phyloP scores from a whole-genome alignment of 2,888 invertebrate genomes.

The Choreutis nemorana region DNA sequence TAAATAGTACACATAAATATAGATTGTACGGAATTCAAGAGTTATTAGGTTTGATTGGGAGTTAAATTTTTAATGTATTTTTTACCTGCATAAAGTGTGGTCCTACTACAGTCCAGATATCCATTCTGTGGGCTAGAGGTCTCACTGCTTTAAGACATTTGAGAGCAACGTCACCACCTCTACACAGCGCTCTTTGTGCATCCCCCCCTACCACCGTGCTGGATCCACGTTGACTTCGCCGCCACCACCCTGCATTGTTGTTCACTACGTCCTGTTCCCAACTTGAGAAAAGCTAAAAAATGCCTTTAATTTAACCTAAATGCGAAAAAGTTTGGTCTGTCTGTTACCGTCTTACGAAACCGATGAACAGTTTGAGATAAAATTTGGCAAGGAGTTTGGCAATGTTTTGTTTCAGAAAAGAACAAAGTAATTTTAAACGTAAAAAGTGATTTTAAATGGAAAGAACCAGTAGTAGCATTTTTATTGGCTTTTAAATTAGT shows the following conservation, averaged over 20 bases:
- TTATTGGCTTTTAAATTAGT: too few species aligned
- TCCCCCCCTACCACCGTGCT: slow-evolving; percentile 23
- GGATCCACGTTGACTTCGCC: slow-evolving; percentile 4
- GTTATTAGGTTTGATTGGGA: background rate
- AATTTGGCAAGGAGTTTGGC: too few species aligned
- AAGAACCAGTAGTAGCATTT: too few species aligned
- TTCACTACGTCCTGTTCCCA: slow-evolving; percentile 41
- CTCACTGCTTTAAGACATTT: slow-evolving; percentile 87
- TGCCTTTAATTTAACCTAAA: too few species aligned
- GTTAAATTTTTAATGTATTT: background rate
- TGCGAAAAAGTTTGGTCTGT: too few species aligned
- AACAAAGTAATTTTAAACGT: too few species aligned
- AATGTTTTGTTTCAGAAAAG: too few species aligned
- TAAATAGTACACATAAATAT: background rate
- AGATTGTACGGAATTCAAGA: background rate
- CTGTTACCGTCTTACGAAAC: too few species aligned
- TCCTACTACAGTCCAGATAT: slow-evolving; percentile 91
- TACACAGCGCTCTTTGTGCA: slow-evolving; percentile 71
- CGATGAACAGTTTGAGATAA: too few species aligned
- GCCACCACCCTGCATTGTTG: slow-evolving; percentile 27
- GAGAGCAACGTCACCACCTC: slow-evolving; percentile 88
- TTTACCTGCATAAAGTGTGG: slow-evolving; percentile 91
- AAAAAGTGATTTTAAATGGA: too few species aligned
- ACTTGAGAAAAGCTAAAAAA: slow-evolving; percentile 29
- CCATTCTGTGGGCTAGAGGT: slow-evolving; percentile 90